Evolutionary conservation across 2,113 vertebrate genomes (phyloP).

Genomic region (Corythornis vintsioides): DNA sequence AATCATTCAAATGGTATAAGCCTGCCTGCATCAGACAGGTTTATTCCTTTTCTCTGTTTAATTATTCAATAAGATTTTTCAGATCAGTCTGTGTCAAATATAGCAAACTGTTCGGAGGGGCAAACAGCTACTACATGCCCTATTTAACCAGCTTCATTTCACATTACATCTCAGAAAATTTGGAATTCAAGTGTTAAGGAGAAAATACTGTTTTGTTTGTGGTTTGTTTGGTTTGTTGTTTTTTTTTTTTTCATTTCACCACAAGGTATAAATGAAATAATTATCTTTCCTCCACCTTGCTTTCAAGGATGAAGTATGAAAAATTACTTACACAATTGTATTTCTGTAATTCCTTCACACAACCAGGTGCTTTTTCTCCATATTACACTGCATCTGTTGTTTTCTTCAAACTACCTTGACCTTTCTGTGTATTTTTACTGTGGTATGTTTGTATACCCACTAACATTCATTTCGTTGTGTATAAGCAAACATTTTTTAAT

Average conservation of each 20-base stretch:
- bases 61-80: background rate
- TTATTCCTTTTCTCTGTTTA: background rate
- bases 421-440: background rate
- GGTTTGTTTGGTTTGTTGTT: background rate
- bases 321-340: background rate
- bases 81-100: background rate
- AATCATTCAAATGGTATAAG: background rate
- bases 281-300: background rate
- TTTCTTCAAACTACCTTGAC: background rate
- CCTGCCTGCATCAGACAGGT: background rate
- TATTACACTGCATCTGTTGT: background rate
- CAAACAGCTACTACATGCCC: background rate
- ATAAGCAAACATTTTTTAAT: background rate
- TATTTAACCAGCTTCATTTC: background rate
- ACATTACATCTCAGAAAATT: background rate
- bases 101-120: background rate
- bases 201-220: background rate
- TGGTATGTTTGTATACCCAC: background rate
- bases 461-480: background rate
- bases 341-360: background rate
- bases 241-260: background rate
- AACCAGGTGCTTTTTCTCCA: background rate
- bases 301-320: background rate
- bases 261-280: background rate
- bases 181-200: background rate